Conservation (phyloP, 2,888 invertebrate genomes). For the Cephus sareptanus region DNA sequence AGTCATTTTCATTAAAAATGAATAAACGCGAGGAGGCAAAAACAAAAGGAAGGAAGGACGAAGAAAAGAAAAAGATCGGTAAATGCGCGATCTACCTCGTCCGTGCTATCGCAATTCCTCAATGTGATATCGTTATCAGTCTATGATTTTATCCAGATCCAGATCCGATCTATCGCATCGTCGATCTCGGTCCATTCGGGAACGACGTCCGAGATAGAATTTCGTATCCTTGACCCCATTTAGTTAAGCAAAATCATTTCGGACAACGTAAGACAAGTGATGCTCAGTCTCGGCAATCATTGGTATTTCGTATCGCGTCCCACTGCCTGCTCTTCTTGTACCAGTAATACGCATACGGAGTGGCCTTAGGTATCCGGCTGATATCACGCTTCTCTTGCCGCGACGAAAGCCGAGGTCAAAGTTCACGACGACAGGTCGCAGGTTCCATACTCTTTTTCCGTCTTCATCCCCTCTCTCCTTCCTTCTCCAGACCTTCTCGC, state of each 20-base stretch:
- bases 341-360: background rate
- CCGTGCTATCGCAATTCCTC: background rate
- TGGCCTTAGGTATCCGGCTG: background rate
- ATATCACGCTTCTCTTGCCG: background rate
- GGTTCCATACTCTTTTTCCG: conserved; percentile 20
- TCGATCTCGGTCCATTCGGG: background rate
- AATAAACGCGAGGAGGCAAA: conserved; percentile 28
- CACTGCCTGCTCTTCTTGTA: background rate
- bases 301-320: background rate
- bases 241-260: background rate
- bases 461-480: conserved; percentile 28
- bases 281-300: background rate
- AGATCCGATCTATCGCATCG: background rate
- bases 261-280: background rate
- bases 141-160: background rate
- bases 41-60: conserved; percentile 4
- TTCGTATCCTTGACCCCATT: background rate
- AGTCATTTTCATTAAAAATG: conserved; percentile 43
- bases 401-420: background rate
- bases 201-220: background rate
- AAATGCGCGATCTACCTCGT: background rate
- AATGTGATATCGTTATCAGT: background rate
- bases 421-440: conserved; percentile 9
- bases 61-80: background rate
- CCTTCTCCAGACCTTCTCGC: conserved; percentile 18